These are phyloP conservation scores for Collichthys lucidus DNA, from an alignment of 2,113 vertebrate genomes.

Conservation along the genomic window DNA sequence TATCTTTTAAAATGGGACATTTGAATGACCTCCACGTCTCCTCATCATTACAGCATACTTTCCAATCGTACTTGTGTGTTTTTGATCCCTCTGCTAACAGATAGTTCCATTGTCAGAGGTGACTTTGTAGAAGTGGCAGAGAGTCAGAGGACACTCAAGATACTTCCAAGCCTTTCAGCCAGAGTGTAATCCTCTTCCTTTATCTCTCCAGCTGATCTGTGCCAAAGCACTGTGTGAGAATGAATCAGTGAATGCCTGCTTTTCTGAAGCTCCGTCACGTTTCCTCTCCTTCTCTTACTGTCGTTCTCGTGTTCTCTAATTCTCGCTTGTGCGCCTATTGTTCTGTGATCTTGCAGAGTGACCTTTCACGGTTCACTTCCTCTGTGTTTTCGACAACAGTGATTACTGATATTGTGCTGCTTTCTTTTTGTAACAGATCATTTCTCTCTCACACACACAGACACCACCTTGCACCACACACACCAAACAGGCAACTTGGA, in stretches of 20 bases:
- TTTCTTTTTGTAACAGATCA: conserved; percentile 30
- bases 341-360: conserved; percentile 22
- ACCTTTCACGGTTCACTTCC: conserved; percentile 27
- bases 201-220: conserved; percentile 77
- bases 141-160: conserved; percentile 65
- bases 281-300: conserved; percentile 41
- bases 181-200: conserved; percentile 76
- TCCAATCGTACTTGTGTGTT: conserved; percentile 14
- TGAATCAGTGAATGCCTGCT: conserved; percentile 67
- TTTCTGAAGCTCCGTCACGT: conserved; percentile 56
- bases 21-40: conserved; percentile 19
- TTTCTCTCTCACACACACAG: conserved; percentile 19
- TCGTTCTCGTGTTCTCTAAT: conserved; percentile 42
- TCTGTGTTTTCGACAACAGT: conserved; percentile 39
- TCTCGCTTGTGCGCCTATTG: conserved; percentile 42
- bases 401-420: conserved; percentile 23
- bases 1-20: conserved; percentile 9
- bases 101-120: conserved; percentile 66
- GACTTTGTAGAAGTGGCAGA: conserved; percentile 73
- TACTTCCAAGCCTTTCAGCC: conserved; percentile 70
- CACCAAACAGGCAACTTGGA: conserved; percentile 68
- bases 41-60: neutral
- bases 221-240: conserved; percentile 70
- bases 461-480: conserved; percentile 45
- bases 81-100: conserved; percentile 41